Percentiles rank a stretch among this genome's conserved stretches.
Evolutionary conservation across 1,140 invertebrate species (phyloP).

Genomic region (Drosophila tropicalis): DNA sequence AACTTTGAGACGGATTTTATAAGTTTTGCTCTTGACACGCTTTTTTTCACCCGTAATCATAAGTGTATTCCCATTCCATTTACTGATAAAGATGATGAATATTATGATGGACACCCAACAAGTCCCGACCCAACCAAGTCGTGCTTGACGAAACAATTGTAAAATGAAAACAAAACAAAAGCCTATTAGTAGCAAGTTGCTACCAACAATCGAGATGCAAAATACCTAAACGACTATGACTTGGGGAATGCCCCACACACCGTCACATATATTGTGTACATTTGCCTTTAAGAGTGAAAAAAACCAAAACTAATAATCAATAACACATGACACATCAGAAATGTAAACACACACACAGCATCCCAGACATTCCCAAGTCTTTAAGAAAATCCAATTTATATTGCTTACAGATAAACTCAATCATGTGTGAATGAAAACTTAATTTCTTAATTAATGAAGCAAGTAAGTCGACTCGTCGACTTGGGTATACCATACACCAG

Average conservation of each 20-base stretch:
- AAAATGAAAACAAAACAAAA: not conserved
- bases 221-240: not conserved
- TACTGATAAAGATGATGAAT: conserved; percentile 36
- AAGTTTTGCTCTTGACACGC: conserved; percentile 48
- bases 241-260: conserved; percentile 6
- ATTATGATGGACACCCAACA: not conserved
- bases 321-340: conserved; percentile 7
- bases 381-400: not conserved
- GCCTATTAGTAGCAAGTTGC: not conserved
- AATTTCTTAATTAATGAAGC: no score
- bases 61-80: conserved; percentile 20
- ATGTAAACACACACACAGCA: not conserved
- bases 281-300: not conserved
- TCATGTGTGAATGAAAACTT: no score
- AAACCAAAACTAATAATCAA: conserved; percentile 12
- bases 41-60: conserved; percentile 38
- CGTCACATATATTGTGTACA: not conserved
- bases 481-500: no score
- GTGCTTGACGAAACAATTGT: conserved; percentile 15
- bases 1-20: conserved; percentile 1
- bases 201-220: not conserved
- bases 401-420: not conserved
- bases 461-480: no score
- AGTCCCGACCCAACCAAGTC: not conserved
- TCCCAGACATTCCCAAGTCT: not conserved